phyloP scores from a whole-genome alignment of 2,797 vertebrate species.

The Myotis findleyi region DNA sequence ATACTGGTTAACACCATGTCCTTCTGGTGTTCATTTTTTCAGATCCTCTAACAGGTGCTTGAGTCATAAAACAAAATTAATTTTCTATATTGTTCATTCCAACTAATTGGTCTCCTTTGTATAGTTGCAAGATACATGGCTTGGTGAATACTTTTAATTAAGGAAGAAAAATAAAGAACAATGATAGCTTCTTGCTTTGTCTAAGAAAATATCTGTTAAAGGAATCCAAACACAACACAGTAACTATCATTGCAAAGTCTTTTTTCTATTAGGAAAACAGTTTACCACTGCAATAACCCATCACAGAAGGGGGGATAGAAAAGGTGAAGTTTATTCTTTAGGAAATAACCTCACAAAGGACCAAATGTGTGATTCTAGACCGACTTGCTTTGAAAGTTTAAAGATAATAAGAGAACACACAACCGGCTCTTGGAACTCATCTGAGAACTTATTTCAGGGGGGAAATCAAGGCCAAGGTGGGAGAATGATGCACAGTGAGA shows the following conservation, averaged over 20 bases:
- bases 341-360: slow-evolving; percentile 3
- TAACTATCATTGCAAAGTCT: neutral
- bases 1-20: neutral
- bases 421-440: neutral
- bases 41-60: neutral
- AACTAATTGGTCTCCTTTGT: neutral
- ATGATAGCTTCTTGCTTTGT: neutral
- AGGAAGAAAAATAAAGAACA: neutral
- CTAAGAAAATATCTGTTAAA: neutral
- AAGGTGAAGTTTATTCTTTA: slow-evolving; percentile 5
- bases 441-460: neutral
- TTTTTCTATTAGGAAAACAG: neutral
- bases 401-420: neutral
- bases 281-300: neutral
- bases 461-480: neutral
- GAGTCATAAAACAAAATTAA: slow-evolving; percentile 16
- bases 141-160: slow-evolving; percentile 24
- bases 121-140: neutral
- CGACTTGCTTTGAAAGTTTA: neutral
- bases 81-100: neutral
- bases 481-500: neutral
- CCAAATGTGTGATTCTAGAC: neutral
- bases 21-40: neutral
- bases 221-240: neutral
- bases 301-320: neutral